phyloP scores from a whole-genome alignment of 2,888 invertebrate species.

The Stenodema calcarata region DNA sequence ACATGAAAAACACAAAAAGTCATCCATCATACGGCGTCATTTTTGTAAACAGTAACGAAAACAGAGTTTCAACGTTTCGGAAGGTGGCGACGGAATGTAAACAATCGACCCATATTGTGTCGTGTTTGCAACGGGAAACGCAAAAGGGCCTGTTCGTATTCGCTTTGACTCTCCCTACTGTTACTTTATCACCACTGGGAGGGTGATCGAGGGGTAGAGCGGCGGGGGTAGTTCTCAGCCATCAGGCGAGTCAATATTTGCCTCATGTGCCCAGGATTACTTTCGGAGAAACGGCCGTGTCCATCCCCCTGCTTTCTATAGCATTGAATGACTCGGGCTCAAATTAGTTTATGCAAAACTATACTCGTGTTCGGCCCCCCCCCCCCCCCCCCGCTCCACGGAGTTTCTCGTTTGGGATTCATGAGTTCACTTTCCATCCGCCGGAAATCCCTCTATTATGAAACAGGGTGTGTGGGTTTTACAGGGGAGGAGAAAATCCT shows the following conservation, averaged over 20 bases:
- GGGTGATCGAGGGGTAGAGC: too few species aligned
- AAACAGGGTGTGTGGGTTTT: background rate
- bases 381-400: background rate
- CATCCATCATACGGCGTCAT: background rate
- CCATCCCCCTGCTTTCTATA: background rate
- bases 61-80: background rate
- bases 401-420: background rate
- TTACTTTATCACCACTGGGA: background rate
- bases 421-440: background rate
- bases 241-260: conserved; percentile 3
- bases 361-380: background rate
- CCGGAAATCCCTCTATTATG: conserved; percentile 1
- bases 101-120: background rate
- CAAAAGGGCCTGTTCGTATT: background rate
- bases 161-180: background rate
- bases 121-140: background rate
- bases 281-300: background rate
- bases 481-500: background rate
- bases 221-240: background rate
- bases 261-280: background rate
- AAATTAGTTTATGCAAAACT: conserved; percentile 14
- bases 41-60: background rate
- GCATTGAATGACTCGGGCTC: background rate
- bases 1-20: background rate
- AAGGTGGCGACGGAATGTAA: background rate